Conservation (phyloP, 2,113 vertebrate species). For the Equus quagga region DNA sequence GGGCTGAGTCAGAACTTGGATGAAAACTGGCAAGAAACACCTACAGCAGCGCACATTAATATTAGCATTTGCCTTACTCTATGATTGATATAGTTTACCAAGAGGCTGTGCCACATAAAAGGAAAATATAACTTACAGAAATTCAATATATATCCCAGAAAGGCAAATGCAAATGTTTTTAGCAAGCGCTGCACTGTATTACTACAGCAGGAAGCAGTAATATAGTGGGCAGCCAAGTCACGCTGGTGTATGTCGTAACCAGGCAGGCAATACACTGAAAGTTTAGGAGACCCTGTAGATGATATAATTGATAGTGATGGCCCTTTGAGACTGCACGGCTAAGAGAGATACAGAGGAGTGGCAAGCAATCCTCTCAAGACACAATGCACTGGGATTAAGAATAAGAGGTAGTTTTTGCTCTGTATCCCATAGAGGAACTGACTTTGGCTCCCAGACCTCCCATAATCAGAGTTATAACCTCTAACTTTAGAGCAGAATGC, state of each 20-base stretch:
- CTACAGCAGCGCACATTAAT: conserved; percentile 30
- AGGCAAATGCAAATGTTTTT: conserved; percentile 57
- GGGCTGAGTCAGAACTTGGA: conserved; percentile 71
- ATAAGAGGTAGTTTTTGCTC: background rate
- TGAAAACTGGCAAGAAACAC: conserved; percentile 64
- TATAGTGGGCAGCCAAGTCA: background rate
- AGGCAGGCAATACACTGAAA: background rate
- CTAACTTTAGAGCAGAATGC: background rate
- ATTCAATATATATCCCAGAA: background rate
- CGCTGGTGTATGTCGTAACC: background rate
- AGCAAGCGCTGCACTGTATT: background rate
- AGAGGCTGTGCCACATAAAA: conserved; percentile 35
- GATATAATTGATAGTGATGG: background rate
- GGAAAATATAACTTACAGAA: conserved; percentile 35
- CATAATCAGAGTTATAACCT: background rate
- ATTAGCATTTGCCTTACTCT: conserved; percentile 33
- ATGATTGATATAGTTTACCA: conserved; percentile 41
- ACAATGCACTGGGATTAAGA: background rate
- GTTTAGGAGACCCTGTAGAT: background rate
- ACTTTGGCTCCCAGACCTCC: background rate
- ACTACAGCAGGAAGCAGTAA: background rate
- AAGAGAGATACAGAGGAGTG: background rate
- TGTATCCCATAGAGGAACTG: background rate
- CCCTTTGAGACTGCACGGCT: background rate
- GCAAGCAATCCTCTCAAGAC: background rate